Conservation (phyloP, 2,113 vertebrate species). For the Pyxicephalus adspersus region DNA sequence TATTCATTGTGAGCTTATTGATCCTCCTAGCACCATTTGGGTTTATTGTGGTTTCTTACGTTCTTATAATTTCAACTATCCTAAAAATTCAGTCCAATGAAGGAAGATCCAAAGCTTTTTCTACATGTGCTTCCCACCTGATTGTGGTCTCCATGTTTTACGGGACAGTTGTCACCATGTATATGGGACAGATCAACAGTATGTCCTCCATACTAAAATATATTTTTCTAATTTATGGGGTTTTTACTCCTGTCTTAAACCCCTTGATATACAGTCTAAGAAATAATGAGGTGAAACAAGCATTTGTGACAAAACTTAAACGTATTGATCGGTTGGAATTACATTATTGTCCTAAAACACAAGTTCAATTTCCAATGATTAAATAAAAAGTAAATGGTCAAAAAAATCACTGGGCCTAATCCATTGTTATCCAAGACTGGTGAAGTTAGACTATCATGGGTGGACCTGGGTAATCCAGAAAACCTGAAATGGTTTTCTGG, state of each 20-base stretch:
- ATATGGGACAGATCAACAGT: too few relatives aligned
- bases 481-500: too few relatives aligned
- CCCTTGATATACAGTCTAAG: conserved; percentile 20
- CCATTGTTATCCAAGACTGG: too few relatives aligned
- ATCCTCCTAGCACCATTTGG: conserved; percentile 25
- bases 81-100: not conserved
- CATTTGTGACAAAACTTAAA: not conserved
- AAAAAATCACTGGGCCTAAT: too few relatives aligned
- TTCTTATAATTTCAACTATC: not conserved
- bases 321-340: too few relatives aligned
- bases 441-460: too few relatives aligned
- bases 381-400: too few relatives aligned
- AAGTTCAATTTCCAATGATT: too few relatives aligned
- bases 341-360: too few relatives aligned
- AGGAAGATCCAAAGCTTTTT: not conserved
- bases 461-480: too few relatives aligned
- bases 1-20: not conserved
- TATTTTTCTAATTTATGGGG: not conserved
- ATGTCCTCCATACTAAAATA: not conserved
- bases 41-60: not conserved
- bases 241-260: not conserved
- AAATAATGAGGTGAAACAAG: too few relatives aligned
- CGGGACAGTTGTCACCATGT: not conserved
- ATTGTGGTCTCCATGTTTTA: not conserved
- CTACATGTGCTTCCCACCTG: conserved; percentile 1